These are phyloP conservation scores for Paramacrobiotus metropolitanus DNA, from an alignment of 1,140 invertebrate species.

Conservation along the genomic window DNA sequence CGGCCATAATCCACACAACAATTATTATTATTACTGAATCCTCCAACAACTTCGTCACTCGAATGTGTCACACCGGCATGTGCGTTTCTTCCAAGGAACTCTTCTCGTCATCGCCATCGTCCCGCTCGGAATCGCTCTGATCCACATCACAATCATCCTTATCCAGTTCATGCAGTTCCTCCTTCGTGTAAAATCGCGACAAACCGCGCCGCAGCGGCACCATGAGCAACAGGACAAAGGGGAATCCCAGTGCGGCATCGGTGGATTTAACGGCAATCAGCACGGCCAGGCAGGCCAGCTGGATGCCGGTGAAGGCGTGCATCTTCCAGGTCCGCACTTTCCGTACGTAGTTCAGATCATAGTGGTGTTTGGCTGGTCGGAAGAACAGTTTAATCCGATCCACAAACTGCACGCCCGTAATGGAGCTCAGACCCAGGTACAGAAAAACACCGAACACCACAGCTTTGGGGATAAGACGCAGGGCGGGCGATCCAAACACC, in stretches of 20 bases:
- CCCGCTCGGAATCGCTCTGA: conserved; percentile 39
- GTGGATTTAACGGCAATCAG: conserved; percentile 73
- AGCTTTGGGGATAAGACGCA: conserved; percentile 64
- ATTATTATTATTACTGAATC: too few species aligned
- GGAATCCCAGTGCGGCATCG: conserved; percentile 56
- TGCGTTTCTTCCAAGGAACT: conserved; percentile 48
- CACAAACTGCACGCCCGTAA: conserved; percentile 72
- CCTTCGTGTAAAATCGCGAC: conserved; percentile 41
- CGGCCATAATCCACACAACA: too few species aligned
- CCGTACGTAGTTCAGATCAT: conserved; percentile 35
- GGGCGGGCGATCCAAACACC: conserved; percentile 34
- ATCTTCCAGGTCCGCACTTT: conserved; percentile 65
- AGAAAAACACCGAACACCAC: conserved; percentile 86
- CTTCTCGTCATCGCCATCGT: conserved; percentile 56
- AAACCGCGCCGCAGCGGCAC: conserved; percentile 56
- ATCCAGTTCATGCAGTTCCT: conserved; percentile 59
- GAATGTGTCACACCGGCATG: conserved; percentile 45
- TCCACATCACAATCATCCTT: conserved; percentile 55
- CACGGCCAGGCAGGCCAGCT: conserved; percentile 45
- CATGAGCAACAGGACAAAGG: conserved; percentile 72
- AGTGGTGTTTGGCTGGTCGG: conserved; percentile 82
- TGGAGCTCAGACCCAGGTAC: conserved; percentile 82
- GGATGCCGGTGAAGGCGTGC: conserved; percentile 67
- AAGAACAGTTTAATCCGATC: conserved; percentile 59
- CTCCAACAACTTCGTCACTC: too few species aligned